A percentile compares a stretch with the other conserved stretches of the same genome.
Evolutionary conservation across 2,113 vertebrate genomes (phyloP).

Genomic region (Gnathonemus longibarbis): DNA sequence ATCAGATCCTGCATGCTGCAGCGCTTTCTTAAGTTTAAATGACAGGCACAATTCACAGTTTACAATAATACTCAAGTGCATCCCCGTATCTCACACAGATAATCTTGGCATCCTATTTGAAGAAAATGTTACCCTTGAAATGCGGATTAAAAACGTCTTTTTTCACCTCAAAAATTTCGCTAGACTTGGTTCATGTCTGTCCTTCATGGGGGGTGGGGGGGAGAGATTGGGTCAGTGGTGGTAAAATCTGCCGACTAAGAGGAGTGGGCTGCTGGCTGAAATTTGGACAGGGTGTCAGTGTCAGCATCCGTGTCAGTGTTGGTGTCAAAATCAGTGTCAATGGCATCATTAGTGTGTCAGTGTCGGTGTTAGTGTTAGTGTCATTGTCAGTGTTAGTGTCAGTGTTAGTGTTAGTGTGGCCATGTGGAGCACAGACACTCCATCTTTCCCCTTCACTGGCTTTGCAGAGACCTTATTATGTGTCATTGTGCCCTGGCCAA

Average conservation of each 20-base stretch:
- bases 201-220: neutral
- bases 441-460: neutral
- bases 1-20: neutral
- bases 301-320: neutral
- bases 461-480: constrained; percentile 8
- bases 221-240: neutral
- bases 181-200: neutral
- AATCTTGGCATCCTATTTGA: neutral
- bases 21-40: neutral
- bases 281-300: neutral
- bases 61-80: neutral
- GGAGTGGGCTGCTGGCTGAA: neutral
- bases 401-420: neutral
- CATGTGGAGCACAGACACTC: neutral
- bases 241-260: neutral
- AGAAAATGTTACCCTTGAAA: neutral
- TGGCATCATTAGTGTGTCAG: neutral
- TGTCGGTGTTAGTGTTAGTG: neutral
- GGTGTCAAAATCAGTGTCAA: neutral
- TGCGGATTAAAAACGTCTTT: neutral
- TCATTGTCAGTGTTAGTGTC: no score
- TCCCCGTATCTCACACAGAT: neutral
- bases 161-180: neutral
- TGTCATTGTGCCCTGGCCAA: neutral
- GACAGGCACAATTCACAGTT: neutral